Evolutionary conservation across 2,797 vertebrate species (phyloP), one percentile per base, ranked within the genome.

Genomic region (Poecilia wingei): DNA sequence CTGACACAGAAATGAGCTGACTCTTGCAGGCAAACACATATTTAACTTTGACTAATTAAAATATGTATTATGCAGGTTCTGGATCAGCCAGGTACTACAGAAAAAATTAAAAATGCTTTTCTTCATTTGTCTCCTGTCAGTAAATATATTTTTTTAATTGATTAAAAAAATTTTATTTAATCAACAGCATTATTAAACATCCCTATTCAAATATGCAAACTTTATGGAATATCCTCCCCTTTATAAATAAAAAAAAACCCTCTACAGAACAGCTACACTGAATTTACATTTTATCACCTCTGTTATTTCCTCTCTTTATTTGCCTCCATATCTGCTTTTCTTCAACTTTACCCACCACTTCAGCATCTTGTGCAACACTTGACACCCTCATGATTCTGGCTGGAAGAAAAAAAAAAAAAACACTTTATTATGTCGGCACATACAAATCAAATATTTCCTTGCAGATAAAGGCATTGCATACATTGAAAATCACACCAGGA

Each of bases 311-410:
- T 41, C 33, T 75, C 28, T 53, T 18, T 76, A 31, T 28, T 41
- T 33, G 0, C 72, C 25, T 85, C 41, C 33, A 43, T 80, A 64
- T 71, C 43, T 66, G 61, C 68, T 45, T 18, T 45, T 80, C 64
- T 79, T 72, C 43, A 59, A 57, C n/a, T 16, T 41, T 31, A 47
- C 41, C 53, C 39, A 66, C 45, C 39, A 49, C 59, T 36, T 20
- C 36, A 18, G n/a, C 68, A 16, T 84, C 4, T 12, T 70, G 25
- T 77, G 33, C 45, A 71, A 57, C 61, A 61, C 81, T 43, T 85
- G n/a, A 47, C 78, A 2, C 71, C 77, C 76, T 70, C 76, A 6
- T 55, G 77, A 71, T 75, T 79, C 59, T 88, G 77, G 70, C 59
- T 74, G 8, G 71, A 80, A 61, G 8, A 73, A 79, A 68, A 68